Conservation (phyloP, 1,140 invertebrate species). For the Calephelis virginiensis region DNA sequence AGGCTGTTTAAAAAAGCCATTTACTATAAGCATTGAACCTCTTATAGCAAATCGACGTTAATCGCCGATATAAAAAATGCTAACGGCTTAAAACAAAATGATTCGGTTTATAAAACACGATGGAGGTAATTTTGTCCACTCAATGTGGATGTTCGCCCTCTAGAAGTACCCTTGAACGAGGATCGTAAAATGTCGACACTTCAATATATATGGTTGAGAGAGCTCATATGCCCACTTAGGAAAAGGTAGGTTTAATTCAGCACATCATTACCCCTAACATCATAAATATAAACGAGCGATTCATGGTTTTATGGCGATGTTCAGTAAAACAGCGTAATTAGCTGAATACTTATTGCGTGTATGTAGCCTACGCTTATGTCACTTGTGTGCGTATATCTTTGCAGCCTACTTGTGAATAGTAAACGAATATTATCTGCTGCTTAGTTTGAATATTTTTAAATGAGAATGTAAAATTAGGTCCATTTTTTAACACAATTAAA, state of each 20-base stretch:
- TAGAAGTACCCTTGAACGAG: conserved; percentile 59
- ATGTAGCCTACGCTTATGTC: too few relatives aligned
- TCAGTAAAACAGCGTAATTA: conserved; percentile 6
- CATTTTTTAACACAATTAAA: too few relatives aligned
- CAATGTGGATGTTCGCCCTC: conserved; percentile 52
- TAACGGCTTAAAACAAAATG: conserved; percentile 46
- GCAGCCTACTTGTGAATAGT: too few relatives aligned
- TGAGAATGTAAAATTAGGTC: too few relatives aligned
- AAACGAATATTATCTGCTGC: too few relatives aligned
- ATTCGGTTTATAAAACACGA: conserved; percentile 59
- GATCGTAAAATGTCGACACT: conserved; percentile 74
- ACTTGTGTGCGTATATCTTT: too few relatives aligned
- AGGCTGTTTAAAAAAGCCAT: background rate
- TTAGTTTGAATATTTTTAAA: too few relatives aligned
- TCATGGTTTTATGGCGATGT: conserved; percentile 36
- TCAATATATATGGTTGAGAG: conserved; percentile 67
- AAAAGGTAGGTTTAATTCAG: conserved; percentile 74
- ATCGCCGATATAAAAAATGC: conserved; percentile 14
- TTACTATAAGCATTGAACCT: background rate
- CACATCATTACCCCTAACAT: conserved; percentile 57
- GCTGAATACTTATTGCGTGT: background rate
- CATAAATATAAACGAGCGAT: conserved; percentile 66
- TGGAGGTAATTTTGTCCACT: conserved; percentile 69
- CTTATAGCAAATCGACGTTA: conserved; percentile 1
- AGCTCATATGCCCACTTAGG: conserved; percentile 69